Evolutionary conservation across 2,888 invertebrate species (phyloP), one percentile per base, ranked within the genome.

Genomic region (Trisateles emortualis): DNA sequence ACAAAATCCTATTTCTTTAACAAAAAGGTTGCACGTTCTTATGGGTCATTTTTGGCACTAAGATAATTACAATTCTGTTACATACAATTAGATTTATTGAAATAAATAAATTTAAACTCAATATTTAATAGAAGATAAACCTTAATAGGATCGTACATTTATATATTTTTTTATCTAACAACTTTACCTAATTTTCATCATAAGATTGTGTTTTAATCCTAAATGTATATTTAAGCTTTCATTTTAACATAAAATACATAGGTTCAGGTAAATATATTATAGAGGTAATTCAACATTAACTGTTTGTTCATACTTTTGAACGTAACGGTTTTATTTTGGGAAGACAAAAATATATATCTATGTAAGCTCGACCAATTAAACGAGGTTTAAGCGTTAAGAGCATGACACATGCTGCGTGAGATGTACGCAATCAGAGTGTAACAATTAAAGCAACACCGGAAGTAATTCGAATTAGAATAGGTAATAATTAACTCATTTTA

Each of bases 341-440:
- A 80, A 77, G 78, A 80, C 78, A 74, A 68, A 73, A 72, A 72
- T 73, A 65, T 79, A n/a, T 61, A 67, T 50, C 52, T 66, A 71
- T 58, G 47, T 73, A 81, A 81, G 81, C 81, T 81, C 81, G 81
- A 79, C 72, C 68, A 72, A 69, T 74, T 64, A 76, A 72, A 61
- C 41, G 53, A 64, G 44, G 50, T 49, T 52, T 54, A 46, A 51
- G 54, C 24, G 30, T 22, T 14, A 24, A 14, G 33, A 14, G 14
- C 14, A 9, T 6, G 14, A 6, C 13, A 10, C 6, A 14, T 33
- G 9, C 19, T 19, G 5, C 19, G 36, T 36, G 6, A 10, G 10
- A 36, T 19, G 19, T 4, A 3, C 17, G 19, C 8, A 19, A 10
- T n/a, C 36, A 19, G 10, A n/a, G 36, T 19, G n/a, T 33, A 33